phyloP scores from a whole-genome alignment of 2,797 vertebrate species.

The Lagodon rhomboides region DNA sequence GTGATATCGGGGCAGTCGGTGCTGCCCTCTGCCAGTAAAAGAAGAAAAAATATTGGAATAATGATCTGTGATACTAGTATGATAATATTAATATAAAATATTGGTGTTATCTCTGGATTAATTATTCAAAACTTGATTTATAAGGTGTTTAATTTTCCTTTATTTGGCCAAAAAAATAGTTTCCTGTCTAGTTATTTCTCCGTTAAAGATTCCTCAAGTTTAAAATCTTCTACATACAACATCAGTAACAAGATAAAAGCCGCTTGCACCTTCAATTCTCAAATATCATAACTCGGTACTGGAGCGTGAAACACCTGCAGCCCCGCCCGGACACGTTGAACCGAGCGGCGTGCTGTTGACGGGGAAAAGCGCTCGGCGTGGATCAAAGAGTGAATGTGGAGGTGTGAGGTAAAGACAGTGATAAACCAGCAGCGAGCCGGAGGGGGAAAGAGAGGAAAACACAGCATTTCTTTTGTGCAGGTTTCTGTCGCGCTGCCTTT shows the following conservation, averaged over 20 bases:
- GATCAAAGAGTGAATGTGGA: constrained; percentile 17
- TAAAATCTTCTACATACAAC: constrained; percentile 15
- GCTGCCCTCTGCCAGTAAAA: background rate
- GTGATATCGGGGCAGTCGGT: background rate
- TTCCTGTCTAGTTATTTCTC: background rate
- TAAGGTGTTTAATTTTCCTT: background rate
- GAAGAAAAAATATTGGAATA: background rate
- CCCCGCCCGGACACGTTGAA: constrained; percentile 7
- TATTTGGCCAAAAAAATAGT: background rate
- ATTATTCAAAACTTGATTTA: background rate
- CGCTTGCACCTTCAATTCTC: background rate
- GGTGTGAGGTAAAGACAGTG: constrained; percentile 51
- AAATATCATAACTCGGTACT: constrained; percentile 9
- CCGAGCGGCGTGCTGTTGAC: constrained; percentile 11
- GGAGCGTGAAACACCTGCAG: constrained; percentile 7
- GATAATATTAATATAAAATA: background rate
- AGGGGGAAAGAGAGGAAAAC: constrained; percentile 43
- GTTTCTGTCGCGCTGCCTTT: constrained; percentile 54
- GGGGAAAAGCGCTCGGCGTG: constrained; percentile 15
- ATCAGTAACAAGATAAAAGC: constrained; percentile 13
- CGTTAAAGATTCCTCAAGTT: background rate
- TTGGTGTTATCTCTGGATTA: background rate
- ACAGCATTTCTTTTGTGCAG: constrained; percentile 78
- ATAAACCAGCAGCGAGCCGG: constrained; percentile 27
- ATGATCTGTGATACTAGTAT: background rate